These are phyloP conservation scores for Myxocyprinus asiaticus DNA, from an alignment of 2,113 vertebrate species.

Conservation along the genomic window DNA sequence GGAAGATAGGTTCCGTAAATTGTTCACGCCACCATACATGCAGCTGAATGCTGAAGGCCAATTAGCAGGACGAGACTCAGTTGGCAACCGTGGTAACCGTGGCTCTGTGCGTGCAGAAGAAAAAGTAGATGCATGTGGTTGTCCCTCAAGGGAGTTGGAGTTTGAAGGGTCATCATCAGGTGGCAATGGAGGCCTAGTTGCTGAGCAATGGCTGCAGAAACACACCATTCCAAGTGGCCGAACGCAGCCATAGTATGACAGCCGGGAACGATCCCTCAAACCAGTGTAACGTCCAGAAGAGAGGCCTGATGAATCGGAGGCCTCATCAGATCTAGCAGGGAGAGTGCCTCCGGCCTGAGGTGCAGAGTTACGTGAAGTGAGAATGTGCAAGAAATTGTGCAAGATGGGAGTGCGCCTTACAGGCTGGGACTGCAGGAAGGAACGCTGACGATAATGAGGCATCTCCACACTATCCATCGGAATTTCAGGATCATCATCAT, in stretches of 20 bases:
- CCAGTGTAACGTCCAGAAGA: not conserved
- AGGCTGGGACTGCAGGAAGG: conserved; percentile 90
- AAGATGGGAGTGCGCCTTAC: conserved; percentile 94
- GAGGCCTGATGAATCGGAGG: not conserved
- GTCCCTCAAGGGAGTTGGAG: conserved; percentile 65
- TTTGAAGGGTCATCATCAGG: conserved; percentile 12
- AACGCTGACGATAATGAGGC: conserved; percentile 91
- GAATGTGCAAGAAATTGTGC: conserved; percentile 97
- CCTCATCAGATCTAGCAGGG: conserved; percentile 77
- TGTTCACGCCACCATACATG: too few species aligned
- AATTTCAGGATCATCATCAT: conserved; percentile 92
- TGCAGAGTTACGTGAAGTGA: conserved; percentile 87
- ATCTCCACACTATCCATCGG: conserved; percentile 93
- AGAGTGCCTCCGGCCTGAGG: conserved; percentile 78
- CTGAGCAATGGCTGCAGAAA: conserved; percentile 88
- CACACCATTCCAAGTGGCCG: conserved; percentile 93
- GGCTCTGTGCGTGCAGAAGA: conserved; percentile 55
- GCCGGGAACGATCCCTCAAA: conserved; percentile 73
- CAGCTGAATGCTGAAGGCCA: conserved; percentile 85
- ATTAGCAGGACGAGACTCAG: conserved; percentile 63
- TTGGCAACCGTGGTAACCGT: not conserved
- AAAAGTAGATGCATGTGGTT: conserved; percentile 59
- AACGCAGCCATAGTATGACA: conserved; percentile 86
- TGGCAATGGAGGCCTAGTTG: not conserved
- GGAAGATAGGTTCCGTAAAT: conserved; percentile 65